Evolutionary conservation across 1,140 invertebrate genomes (phyloP).

Genomic region (Nasonia longicornis): DNA sequence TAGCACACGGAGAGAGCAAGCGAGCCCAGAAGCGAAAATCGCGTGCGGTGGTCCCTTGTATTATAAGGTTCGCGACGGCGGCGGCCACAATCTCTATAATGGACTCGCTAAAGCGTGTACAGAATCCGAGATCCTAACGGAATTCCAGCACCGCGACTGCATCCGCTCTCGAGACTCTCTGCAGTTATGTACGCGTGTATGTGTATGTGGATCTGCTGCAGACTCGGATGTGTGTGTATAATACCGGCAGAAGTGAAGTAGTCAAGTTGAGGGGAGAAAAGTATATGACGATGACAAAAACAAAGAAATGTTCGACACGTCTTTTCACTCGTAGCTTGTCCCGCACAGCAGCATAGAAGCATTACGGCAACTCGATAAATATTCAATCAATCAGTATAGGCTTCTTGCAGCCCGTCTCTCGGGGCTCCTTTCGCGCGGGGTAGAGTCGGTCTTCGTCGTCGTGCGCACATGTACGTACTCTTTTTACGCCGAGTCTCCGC

Average conservation of each 20-base stretch:
- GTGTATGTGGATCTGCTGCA: background rate
- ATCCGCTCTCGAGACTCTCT: background rate
- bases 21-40: slow-evolving; percentile 39
- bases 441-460: background rate
- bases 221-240: background rate
- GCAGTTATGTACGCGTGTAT: background rate
- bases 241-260: slow-evolving; percentile 20
- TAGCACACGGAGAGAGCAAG: background rate
- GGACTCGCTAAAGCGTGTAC: slow-evolving; percentile 64
- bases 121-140: slow-evolving; percentile 55
- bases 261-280: background rate
- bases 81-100: slow-evolving; percentile 65
- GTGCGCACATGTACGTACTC: background rate
- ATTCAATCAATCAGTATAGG: slow-evolving; percentile 35
- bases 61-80: slow-evolving; percentile 51
- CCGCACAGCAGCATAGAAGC: background rate
- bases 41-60: slow-evolving; percentile 25
- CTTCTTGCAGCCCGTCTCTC: background rate
- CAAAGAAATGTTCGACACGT: too few species aligned
- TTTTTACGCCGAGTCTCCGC: background rate
- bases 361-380: background rate
- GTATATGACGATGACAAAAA: too few species aligned
- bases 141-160: slow-evolving; percentile 22
- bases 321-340: background rate
- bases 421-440: background rate